Evolutionary conservation across 2,888 invertebrate genomes (phyloP), one percentile per base, ranked within the genome.

Genomic region (Entomobrya multifasciata): DNA sequence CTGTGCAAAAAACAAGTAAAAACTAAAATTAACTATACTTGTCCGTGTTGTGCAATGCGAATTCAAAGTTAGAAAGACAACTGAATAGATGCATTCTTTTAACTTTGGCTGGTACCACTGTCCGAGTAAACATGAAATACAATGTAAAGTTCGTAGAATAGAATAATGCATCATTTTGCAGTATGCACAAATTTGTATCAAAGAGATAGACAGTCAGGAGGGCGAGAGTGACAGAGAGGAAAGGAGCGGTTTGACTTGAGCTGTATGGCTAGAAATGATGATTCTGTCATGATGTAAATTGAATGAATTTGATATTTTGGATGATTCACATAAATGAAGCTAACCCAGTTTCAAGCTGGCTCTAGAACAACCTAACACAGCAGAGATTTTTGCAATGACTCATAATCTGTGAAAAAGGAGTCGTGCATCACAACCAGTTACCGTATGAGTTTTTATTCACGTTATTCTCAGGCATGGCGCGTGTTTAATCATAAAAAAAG

Each of bases 311-410:
- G 52, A 52, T 49, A 47, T 13, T 72, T 72, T 30, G 22, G 72
- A 49, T 72, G 72, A 72, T 72, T 72, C 72, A 72, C 49, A 72
- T 72, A 52, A 72, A 72, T 72, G 49, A 72, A 47, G 27, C 49
- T 72, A 72, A 72, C 72, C 72, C 72, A 72, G 72, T 72, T 72
- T 72, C 72, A 25, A 30, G 72, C 30, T 30, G 15, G 27, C 49
- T 49, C 30, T 49, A 49, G 47, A 11, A 49, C 72, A 25, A 22
- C 72, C 25, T n/a, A n/a, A 5, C 10, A 70, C 49, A 6, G n/a
- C 44, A 15, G 49, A 8, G 10, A n/a, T 49, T 72, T n/a, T 72
- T 72, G 72, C 72, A 72, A 72, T 72, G 72, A 72, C 25, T 72
- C 72, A 72, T 72, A 49, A 47, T 22, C 47, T 70, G 27, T 25